Evolutionary conservation across 2,797 vertebrate genomes (phyloP), one percentile per base, ranked within the genome.

Genomic region (Scolopax bukidnonensis): DNA sequence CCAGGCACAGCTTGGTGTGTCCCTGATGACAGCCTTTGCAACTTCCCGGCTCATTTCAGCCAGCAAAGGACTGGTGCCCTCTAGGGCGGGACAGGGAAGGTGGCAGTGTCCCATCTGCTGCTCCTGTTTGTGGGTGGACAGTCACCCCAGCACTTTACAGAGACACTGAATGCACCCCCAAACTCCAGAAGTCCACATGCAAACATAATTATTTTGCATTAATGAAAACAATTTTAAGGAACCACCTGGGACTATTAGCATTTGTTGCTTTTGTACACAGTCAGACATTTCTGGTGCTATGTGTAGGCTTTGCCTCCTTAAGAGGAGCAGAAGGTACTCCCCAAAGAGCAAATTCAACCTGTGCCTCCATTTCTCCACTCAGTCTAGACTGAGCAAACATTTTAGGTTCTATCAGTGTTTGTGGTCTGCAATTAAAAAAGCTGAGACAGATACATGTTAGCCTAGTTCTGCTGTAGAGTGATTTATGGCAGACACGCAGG

Each of bases 341-440:
- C n/a, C 27, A 27, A 68, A 80, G 53, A 76, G 45, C 27, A 79
- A 64, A 89, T 8, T 69, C 83, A 93, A 23, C 9, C 3, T 32
- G 14, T 3, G 43, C 27, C 63, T 89, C 87, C 11, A 3, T 91
- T 94, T 90, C 81, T 77, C 81, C 73, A 51, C 78, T 95, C 83
- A 38, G 89, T 96, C 89, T 91, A 92, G 48, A 93, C 93, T 91
- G 71, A 95, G 61, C 47, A 73, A 92, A 87, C 51, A 80, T 84
- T 76, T 97, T 81, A 60, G 51, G 24, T 86, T 84, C 87, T 85
- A 68, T 92, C 89, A 84, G 43, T 88, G 30, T 69, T 89, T 75
- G 82, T 74, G 93, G 85, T 94, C 77, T 95, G 60, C 51, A 38
- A n/a, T 51, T 81, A 67, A 81, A 83, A 86, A 92, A 96, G 68